Conservation (phyloP, 2,797 vertebrate genomes). For the Falco columbarius region DNA sequence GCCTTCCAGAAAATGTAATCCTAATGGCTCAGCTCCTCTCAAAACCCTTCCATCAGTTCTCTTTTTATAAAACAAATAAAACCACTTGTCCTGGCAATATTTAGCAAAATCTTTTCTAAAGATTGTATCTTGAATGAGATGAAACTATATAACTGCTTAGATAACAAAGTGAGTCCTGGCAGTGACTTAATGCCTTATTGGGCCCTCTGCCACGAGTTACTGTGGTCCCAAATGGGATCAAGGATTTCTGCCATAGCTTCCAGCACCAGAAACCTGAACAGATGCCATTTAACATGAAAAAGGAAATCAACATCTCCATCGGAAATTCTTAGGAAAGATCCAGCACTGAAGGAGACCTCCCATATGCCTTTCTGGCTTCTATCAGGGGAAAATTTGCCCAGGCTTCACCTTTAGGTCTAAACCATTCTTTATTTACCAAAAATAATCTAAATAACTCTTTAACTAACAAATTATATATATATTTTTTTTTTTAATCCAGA, state of each 20-base stretch:
- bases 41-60: not conserved
- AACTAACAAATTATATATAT: not conserved
- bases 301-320: not conserved
- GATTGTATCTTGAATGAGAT: not conserved
- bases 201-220: not conserved
- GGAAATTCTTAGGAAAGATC: not conserved
- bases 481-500: not conserved
- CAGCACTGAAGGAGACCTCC: not conserved
- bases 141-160: not conserved
- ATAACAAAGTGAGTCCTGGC: not conserved
- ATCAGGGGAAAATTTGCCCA: not conserved
- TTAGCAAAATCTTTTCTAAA: not conserved
- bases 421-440: not conserved
- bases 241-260: not conserved
- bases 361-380: not conserved
- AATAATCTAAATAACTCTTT: not conserved
- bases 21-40: not conserved
- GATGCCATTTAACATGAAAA: not conserved
- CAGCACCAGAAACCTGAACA: not conserved
- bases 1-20: not conserved
- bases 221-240: not conserved
- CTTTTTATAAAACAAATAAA: constrained; percentile 2
- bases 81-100: not conserved
- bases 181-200: not conserved
- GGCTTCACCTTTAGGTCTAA: not conserved